Percentiles rank a stretch among this genome's conserved stretches.
phyloP scores from a whole-genome alignment of 2,113 vertebrate genomes.

The Tyrannus savana region DNA sequence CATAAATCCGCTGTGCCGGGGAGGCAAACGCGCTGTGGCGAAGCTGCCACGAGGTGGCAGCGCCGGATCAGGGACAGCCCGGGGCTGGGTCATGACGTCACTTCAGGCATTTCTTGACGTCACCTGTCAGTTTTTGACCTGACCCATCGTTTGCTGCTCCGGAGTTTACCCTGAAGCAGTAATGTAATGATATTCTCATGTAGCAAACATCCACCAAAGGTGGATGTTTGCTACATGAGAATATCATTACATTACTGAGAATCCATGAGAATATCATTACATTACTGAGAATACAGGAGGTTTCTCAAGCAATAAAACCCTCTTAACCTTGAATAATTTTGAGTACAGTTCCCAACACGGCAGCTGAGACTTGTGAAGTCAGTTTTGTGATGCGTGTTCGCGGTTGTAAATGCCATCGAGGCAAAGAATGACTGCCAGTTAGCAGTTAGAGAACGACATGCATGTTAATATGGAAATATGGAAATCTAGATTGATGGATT shows the following conservation, averaged over 20 bases:
- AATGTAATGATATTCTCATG: too few relatives aligned
- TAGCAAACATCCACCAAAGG: fast-evolving
- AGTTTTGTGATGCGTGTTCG: background rate
- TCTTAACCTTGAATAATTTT: background rate
- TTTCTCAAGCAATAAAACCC: background rate
- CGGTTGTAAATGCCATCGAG: background rate
- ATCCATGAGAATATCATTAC: too few relatives aligned
- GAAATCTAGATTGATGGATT: conserved; percentile 35
- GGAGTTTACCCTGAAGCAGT: too few relatives aligned
- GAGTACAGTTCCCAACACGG: background rate
- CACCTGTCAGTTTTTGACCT: background rate
- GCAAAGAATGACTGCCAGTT: background rate
- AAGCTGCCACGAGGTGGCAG: conserved; percentile 43
- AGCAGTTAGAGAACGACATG: background rate
- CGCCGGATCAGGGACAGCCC: background rate
- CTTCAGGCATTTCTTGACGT: fast-evolving
- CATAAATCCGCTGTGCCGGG: fast-evolving
- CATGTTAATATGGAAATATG: conserved; percentile 4
- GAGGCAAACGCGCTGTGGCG: background rate
- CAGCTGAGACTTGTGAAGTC: background rate
- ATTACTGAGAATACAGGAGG: too few relatives aligned
- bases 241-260: background rate
- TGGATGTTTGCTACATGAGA: background rate
- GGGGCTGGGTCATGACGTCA: background rate
- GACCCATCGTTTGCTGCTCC: background rate